Evolutionary conservation across 2,113 vertebrate species (phyloP).

Genomic region (Seriola quinqueradiata): DNA sequence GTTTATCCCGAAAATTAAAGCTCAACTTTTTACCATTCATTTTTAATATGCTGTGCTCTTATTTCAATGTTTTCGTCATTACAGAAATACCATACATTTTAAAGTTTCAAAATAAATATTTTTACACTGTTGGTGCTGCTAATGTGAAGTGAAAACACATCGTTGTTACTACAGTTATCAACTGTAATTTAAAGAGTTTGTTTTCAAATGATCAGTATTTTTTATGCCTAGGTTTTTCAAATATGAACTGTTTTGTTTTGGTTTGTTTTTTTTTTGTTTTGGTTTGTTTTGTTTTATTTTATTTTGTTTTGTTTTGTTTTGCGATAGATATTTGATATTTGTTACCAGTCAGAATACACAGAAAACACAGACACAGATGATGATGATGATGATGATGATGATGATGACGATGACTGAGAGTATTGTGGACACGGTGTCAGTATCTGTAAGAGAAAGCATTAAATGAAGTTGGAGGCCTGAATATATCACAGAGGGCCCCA

Average conservation of each 20-base stretch:
- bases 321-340: background rate
- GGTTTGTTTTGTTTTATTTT: too few species aligned
- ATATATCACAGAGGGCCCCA: conserved; percentile 43
- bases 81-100: background rate
- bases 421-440: conserved; percentile 23
- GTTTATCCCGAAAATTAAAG: background rate
- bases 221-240: background rate
- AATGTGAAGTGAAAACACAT: background rate
- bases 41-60: background rate
- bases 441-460: conserved; percentile 19
- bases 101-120: background rate
- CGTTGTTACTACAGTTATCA: background rate
- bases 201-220: background rate
- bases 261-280: background rate
- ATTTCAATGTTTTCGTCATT: background rate
- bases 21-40: background rate
- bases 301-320: background rate
- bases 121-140: background rate
- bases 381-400: conserved; percentile 26
- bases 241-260: background rate
- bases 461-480: conserved; percentile 30
- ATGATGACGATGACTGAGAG: background rate
- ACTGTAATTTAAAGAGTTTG: background rate
- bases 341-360: background rate
- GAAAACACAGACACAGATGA: conserved; percentile 8